These are phyloP conservation scores for Callocephalon fimbriatum DNA, from an alignment of 2,113 vertebrate species.

Conservation along the genomic window DNA sequence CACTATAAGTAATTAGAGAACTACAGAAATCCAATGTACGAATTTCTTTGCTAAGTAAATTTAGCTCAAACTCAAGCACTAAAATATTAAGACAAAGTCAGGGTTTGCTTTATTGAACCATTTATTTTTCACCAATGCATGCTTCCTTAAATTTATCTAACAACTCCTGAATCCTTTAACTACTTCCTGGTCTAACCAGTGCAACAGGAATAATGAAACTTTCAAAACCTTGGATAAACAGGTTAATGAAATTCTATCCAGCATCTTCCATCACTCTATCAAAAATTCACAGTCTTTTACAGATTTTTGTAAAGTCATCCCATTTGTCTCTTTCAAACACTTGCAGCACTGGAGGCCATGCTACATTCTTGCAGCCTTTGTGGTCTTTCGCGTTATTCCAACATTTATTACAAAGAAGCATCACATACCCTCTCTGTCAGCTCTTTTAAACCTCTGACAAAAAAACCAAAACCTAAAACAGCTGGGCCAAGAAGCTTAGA, in stretches of 20 bases:
- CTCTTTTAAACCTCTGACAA: not conserved
- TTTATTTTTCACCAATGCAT: not conserved
- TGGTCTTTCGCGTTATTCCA: not conserved
- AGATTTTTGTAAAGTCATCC: not conserved
- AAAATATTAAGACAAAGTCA: not conserved
- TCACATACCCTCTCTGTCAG: not conserved
- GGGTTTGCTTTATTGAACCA: not conserved
- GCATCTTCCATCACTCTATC: not conserved
- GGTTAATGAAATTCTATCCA: not conserved
- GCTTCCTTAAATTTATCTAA: not conserved
- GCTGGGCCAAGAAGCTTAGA: not conserved
- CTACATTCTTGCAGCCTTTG: not conserved
- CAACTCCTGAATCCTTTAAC: not conserved
- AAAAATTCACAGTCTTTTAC: not conserved
- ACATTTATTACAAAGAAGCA: not conserved
- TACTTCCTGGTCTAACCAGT: not conserved
- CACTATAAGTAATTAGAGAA: not conserved
- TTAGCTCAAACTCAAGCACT: not conserved
- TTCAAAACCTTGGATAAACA: not conserved
- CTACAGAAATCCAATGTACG: not conserved
- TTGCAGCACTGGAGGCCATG: not conserved
- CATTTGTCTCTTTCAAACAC: not conserved
- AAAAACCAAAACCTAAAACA: not conserved
- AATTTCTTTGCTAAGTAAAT: not conserved
- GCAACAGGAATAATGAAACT: not conserved